Conservation (phyloP, 2,888 invertebrate genomes). For the Vannuccia rotundouncinata region DNA sequence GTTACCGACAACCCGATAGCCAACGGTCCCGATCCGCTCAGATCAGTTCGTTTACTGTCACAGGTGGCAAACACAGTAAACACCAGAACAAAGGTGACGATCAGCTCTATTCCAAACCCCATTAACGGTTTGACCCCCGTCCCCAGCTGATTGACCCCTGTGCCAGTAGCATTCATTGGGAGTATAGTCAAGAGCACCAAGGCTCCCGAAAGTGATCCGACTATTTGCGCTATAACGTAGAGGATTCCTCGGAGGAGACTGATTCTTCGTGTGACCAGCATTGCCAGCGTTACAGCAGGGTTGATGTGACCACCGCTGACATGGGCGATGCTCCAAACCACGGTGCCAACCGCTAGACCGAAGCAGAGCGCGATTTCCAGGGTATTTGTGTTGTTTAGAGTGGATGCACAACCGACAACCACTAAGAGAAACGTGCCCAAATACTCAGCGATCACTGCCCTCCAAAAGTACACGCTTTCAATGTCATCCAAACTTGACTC, state of each 20-base stretch:
- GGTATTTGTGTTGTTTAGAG: neutral
- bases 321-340: conserved; percentile 73
- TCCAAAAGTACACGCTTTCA: conserved; percentile 61
- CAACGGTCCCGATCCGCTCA: conserved; percentile 44
- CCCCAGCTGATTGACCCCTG: neutral
- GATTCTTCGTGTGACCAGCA: conserved; percentile 71
- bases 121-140: neutral
- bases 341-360: conserved; percentile 75
- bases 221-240: conserved; percentile 67
- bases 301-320: conserved; percentile 81
- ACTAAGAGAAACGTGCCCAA: conserved; percentile 76
- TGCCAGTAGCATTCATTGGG: neutral
- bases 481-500: conserved; percentile 40
- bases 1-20: conserved; percentile 45
- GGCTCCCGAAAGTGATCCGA: neutral
- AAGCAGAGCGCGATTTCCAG: conserved; percentile 65
- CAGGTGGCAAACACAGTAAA: conserved; percentile 45
- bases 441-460: conserved; percentile 73
- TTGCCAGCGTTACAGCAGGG: conserved; percentile 76
- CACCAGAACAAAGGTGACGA: conserved; percentile 44
- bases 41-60: conserved; percentile 43
- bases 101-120: neutral
- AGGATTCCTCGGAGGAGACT: conserved; percentile 67
- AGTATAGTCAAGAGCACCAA: neutral
- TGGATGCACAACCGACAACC: conserved; percentile 71